These are phyloP conservation scores for Ooceraea biroi DNA, from an alignment of 1,140 invertebrate genomes.

Conservation along the genomic window DNA sequence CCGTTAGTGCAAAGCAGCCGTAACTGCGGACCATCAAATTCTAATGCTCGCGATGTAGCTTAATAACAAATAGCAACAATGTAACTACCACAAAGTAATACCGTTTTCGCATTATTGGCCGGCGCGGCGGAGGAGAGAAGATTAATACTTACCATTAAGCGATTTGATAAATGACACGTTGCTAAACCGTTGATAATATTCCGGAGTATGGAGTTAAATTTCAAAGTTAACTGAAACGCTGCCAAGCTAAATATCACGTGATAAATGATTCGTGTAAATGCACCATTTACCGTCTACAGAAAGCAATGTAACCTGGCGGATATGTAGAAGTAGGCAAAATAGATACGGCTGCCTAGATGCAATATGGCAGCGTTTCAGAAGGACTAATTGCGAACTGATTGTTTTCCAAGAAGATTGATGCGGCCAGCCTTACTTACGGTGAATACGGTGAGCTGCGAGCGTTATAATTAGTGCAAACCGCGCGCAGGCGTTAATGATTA, in stretches of 20 bases:
- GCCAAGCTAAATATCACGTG: constrained; percentile 63
- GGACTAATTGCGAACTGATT: constrained; percentile 62
- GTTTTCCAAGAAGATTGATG: constrained; percentile 63
- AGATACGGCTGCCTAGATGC: constrained; percentile 54
- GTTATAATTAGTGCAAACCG: constrained; percentile 51
- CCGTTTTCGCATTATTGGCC: constrained; percentile 53
- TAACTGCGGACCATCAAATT: constrained; percentile 39
- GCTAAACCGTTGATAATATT: constrained; percentile 62
- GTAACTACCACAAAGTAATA: constrained; percentile 35
- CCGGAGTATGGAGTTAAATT: constrained; percentile 60
- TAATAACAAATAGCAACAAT: constrained; percentile 51
- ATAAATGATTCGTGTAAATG: constrained; percentile 63
- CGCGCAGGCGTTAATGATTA: constrained; percentile 51
- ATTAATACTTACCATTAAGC: constrained; percentile 60
- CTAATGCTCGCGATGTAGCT: constrained; percentile 12
- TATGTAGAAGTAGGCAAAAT: constrained; percentile 63
- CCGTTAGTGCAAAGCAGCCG: neutral
- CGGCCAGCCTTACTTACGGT: constrained; percentile 44
- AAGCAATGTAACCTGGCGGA: constrained; percentile 57
- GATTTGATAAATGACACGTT: constrained; percentile 64
- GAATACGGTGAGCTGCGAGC: constrained; percentile 32
- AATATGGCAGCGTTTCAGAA: constrained; percentile 57
- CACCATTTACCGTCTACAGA: constrained; percentile 57
- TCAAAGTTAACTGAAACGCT: constrained; percentile 62
- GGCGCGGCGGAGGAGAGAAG: constrained; percentile 2